A percentile compares a stretch with the other conserved stretches of the same genome.
Conservation (phyloP, 30 jellyfish, hydroid and myxozoan species). For the Aurelia sp. region DNA sequence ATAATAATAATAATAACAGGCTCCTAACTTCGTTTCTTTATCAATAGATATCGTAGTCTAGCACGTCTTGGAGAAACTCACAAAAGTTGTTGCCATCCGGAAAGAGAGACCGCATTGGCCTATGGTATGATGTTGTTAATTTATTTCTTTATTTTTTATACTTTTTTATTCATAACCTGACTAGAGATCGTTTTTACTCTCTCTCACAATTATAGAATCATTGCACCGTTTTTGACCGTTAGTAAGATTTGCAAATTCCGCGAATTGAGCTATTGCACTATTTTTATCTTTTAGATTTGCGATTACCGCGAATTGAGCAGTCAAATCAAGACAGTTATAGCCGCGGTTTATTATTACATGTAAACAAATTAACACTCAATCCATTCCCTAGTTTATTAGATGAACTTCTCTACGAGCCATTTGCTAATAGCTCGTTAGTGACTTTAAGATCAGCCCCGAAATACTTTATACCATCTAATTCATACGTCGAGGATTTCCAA, state of each 20-base stretch:
- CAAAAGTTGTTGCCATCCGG: constrained; percentile 90
- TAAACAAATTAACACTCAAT: constrained; percentile 67
- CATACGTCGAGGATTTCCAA: constrained; percentile 63
- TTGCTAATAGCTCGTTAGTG: constrained; percentile 67
- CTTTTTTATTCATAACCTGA: no score
- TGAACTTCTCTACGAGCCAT: constrained; percentile 79
- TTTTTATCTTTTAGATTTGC: constrained; percentile 60
- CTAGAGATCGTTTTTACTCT: no score
- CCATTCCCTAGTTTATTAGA: constrained; percentile 85
- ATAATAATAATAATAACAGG: no score
- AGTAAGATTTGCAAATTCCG: no score
- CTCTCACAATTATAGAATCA: no score
- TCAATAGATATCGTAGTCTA: constrained; percentile 78
- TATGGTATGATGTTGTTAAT: constrained; percentile 53
- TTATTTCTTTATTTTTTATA: no score
- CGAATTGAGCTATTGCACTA: no score
- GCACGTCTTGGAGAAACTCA: constrained; percentile 97
- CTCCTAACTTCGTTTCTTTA: no score
- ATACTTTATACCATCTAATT: constrained; percentile 82
- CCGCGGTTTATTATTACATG: constrained; percentile 70
- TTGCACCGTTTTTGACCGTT: no score
- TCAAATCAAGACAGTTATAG: constrained; percentile 42
- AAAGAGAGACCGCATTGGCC: constrained; percentile 86
- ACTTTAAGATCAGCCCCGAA: constrained; percentile 81
- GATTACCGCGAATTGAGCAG: constrained; percentile 71